Evolutionary conservation across 1,140 invertebrate species (phyloP).

Genomic region (Panagrolaimus sp.): DNA sequence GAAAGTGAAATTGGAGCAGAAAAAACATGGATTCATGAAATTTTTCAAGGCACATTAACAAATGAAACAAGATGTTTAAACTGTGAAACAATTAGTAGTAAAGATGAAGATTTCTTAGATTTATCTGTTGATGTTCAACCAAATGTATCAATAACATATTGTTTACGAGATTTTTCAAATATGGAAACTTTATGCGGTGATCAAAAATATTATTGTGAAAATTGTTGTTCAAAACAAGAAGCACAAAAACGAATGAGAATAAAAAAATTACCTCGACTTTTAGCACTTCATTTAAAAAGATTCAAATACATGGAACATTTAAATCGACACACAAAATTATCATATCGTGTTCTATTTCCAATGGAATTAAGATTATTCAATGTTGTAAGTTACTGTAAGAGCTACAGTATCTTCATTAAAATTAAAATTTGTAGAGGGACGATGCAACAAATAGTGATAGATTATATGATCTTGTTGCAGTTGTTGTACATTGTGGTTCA

Average conservation of each 20-base stretch:
- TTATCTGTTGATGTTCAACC: conserved; percentile 97
- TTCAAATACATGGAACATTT: conserved; percentile 99
- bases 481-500: conserved; percentile 97
- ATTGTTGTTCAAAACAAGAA: conserved; percentile 98
- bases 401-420: background rate
- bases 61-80: conserved; percentile 98
- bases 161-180: conserved; percentile 91
- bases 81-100: conserved; percentile 96
- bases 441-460: conserved; percentile 94
- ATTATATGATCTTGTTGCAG: conserved; percentile 93
- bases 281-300: conserved; percentile 92
- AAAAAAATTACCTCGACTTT: conserved; percentile 92
- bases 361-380: conserved; percentile 94
- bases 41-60: conserved; percentile 97
- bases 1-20: background rate
- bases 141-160: conserved; percentile 97
- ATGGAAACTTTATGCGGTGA: conserved; percentile 98
- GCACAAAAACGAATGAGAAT: conserved; percentile 88
- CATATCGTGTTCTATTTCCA: conserved; percentile 95
- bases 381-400: conserved; percentile 68
- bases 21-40: conserved; percentile 89
- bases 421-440: conserved; percentile 29
- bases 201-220: conserved; percentile 99
- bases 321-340: conserved; percentile 96
- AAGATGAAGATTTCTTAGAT: conserved; percentile 99